Evolutionary conservation across 2,888 invertebrate genomes (phyloP).

Genomic region (Spisula solida): DNA sequence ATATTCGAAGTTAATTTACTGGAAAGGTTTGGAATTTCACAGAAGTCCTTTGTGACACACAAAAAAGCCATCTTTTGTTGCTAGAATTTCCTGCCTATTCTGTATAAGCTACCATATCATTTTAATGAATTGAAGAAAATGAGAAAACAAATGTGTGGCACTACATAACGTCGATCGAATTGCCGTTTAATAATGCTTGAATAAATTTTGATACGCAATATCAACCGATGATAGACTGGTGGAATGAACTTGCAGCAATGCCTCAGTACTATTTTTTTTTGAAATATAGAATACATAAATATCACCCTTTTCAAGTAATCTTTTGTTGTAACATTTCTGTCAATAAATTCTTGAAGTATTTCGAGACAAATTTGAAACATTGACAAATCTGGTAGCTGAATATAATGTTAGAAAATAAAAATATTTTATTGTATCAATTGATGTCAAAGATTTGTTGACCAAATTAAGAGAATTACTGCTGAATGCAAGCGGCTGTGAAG

Average conservation of each 20-base stretch:
- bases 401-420: no score
- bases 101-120: neutral
- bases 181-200: neutral
- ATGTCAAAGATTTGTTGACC: no score
- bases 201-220: neutral
- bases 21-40: slow-evolving; percentile 38
- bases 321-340: no score
- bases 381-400: no score
- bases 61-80: slow-evolving; percentile 31
- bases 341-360: no score
- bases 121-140: neutral
- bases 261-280: no score
- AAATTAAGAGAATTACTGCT: no score
- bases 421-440: no score
- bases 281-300: no score
- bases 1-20: slow-evolving; percentile 31
- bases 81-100: slow-evolving; percentile 29
- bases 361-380: no score
- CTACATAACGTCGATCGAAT: neutral
- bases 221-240: neutral
- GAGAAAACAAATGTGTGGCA: neutral
- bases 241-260: neutral
- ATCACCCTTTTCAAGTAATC: no score
- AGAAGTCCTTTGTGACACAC: slow-evolving; percentile 27
- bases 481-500: no score